Percentiles rank a stretch among this genome's conserved stretches.
Conservation (phyloP, 2,113 vertebrate species). For the Oncorhynchus gorbuscha region DNA sequence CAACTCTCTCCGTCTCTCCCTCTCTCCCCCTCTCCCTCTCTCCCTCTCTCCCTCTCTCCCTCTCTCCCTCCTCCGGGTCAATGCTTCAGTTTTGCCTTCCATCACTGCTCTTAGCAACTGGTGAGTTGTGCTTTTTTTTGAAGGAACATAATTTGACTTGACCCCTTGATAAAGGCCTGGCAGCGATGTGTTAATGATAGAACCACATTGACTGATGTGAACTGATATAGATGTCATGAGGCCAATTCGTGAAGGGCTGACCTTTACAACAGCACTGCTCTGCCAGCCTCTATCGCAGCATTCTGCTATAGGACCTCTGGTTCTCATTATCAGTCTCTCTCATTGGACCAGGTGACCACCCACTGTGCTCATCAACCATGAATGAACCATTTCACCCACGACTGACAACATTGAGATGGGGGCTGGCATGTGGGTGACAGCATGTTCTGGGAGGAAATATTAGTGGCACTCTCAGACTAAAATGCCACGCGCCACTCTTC, state of each 20-base stretch:
- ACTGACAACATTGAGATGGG: slow-evolving; percentile 55
- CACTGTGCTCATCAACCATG: slow-evolving; percentile 63
- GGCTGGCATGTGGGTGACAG: slow-evolving; percentile 56
- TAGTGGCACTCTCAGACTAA: slow-evolving; percentile 51
- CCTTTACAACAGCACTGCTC: slow-evolving; percentile 46
- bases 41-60: not conserved
- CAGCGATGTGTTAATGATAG: slow-evolving; percentile 60
- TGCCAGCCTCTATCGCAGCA: not conserved
- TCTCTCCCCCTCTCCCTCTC: not conserved
- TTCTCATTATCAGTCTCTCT: slow-evolving; percentile 14
- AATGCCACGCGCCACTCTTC: slow-evolving; percentile 34
- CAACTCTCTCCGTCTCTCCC: not conserved
- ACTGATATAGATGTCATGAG: slow-evolving; percentile 36
- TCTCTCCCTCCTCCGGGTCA: slow-evolving; percentile 11
- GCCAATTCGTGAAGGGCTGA: slow-evolving; percentile 46
- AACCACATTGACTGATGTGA: slow-evolving; percentile 55
- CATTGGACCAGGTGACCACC: slow-evolving; percentile 67
- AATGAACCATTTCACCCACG: slow-evolving; percentile 45
- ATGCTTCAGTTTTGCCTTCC: slow-evolving; percentile 58
- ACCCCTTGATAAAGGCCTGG: slow-evolving; percentile 61
- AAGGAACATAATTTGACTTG: slow-evolving; percentile 52
- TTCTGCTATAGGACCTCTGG: slow-evolving; percentile 9
- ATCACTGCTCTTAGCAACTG: slow-evolving; percentile 59
- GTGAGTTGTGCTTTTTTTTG: slow-evolving; percentile 60
- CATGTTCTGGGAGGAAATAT: slow-evolving; percentile 62